phyloP scores from a whole-genome alignment of 2,888 invertebrate genomes.

The Drosophila longiperda region DNA sequence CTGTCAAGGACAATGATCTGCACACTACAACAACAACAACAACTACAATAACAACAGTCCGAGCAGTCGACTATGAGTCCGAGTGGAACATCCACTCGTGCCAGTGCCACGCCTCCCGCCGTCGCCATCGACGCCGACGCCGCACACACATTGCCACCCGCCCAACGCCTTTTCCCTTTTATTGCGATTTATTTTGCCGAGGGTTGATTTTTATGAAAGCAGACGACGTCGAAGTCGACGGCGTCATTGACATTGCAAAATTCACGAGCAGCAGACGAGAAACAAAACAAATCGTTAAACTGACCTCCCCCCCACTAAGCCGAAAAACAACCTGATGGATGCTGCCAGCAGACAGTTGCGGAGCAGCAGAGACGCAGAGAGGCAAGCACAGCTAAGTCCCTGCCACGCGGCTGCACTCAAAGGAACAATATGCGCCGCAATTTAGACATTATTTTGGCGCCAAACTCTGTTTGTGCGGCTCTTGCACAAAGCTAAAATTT shows the following conservation, averaged over 20 bases:
- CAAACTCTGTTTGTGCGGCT: not conserved
- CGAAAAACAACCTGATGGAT: conserved; percentile 58
- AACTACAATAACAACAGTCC: conserved; percentile 13
- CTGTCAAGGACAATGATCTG: conserved; percentile 83
- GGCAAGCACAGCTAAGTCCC: conserved; percentile 8
- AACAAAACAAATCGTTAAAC: conserved; percentile 73
- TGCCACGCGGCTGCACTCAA: conserved; percentile 33
- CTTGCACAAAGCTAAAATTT: not conserved
- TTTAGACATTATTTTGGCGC: not conserved
- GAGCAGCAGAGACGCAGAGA: conserved; percentile 1
- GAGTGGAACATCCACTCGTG: conserved; percentile 34
- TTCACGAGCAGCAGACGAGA: conserved; percentile 60
- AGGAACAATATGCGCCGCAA: not conserved
- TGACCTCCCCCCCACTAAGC: conserved; percentile 24
- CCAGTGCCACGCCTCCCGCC: conserved; percentile 52
- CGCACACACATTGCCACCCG: not conserved
- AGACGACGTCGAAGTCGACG: conserved; percentile 48
- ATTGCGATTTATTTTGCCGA: conserved; percentile 77
- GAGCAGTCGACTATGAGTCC: conserved; percentile 4
- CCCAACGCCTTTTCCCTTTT: conserved; percentile 53
- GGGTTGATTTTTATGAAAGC: conserved; percentile 76
- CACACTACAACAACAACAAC: conserved; percentile 32
- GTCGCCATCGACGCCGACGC: conserved; percentile 19
- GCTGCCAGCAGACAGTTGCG: conserved; percentile 51
- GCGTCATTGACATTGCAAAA: conserved; percentile 78